Conservation (phyloP, 2,113 vertebrate species). For the Cryptomyrus ogoouensis region DNA sequence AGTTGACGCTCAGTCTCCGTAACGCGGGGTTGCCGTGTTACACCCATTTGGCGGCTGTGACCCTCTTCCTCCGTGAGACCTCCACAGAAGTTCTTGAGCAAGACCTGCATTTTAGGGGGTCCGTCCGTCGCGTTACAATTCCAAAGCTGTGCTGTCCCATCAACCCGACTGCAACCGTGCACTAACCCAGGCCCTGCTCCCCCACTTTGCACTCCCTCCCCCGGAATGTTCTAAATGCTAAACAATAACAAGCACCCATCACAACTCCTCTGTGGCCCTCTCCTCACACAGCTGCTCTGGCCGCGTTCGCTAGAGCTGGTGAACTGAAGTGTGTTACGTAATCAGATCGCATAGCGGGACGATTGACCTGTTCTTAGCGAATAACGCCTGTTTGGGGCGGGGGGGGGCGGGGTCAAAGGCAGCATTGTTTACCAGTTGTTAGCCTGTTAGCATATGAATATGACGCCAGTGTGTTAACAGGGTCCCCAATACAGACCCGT, state of each 20-base stretch:
- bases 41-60: constrained; percentile 12
- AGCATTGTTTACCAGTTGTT: neutral
- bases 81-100: constrained; percentile 23
- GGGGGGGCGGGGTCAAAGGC: neutral
- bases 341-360: neutral
- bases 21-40: constrained; percentile 23
- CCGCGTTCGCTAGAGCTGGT: neutral
- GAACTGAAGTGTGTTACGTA: neutral
- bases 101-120: neutral
- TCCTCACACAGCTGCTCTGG: neutral
- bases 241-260: neutral
- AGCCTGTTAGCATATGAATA: neutral
- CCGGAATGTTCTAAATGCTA: neutral
- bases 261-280: neutral
- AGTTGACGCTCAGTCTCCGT: constrained; percentile 28
- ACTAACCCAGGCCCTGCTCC: neutral
- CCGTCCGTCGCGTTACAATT: neutral
- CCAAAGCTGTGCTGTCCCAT: neutral
- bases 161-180: neutral
- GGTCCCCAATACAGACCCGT: neutral
- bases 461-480: neutral
- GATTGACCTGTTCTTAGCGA: neutral
- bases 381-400: neutral
- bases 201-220: neutral
- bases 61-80: constrained; percentile 25